Conservation (phyloP, 2,888 invertebrate species). For the Morinoia aosen region DNA sequence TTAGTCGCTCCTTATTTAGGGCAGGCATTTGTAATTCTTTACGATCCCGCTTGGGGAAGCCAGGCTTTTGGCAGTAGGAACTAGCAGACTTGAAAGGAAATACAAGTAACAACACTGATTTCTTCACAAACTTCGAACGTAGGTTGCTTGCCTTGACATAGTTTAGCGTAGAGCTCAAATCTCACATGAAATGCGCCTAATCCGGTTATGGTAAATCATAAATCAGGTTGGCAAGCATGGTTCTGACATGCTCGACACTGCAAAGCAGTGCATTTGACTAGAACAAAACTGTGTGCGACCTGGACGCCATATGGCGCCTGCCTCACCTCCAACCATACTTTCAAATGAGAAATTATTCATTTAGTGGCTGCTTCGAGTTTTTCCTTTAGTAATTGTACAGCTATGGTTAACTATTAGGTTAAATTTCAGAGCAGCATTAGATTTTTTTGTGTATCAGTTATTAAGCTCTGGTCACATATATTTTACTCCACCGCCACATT, state of each 20-base stretch:
- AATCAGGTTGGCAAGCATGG: slow-evolving; percentile 49
- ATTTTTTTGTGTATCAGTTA: too few species aligned
- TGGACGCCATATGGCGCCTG: neutral
- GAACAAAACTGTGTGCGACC: slow-evolving; percentile 35
- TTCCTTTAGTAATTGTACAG: neutral
- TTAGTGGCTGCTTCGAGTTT: neutral
- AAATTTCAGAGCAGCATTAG: neutral
- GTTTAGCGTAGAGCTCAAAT: neutral
- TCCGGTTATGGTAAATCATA: slow-evolving; percentile 52
- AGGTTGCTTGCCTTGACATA: slow-evolving; percentile 13
- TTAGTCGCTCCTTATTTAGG: slow-evolving; percentile 20
- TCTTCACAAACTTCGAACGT: neutral
- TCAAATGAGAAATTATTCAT: neutral
- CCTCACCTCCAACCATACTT: neutral
- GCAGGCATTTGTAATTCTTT: slow-evolving; percentile 12
- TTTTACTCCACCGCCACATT: too few species aligned
- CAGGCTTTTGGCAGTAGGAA: neutral
- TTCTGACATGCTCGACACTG: slow-evolving; percentile 47
- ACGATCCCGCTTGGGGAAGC: neutral
- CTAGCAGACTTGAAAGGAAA: neutral
- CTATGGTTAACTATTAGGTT: neutral
- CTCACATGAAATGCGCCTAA: slow-evolving; percentile 52
- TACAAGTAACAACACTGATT: neutral
- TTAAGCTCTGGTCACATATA: too few species aligned
- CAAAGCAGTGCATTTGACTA: slow-evolving; percentile 46